Conservation (phyloP, 2,888 invertebrate genomes). For the Archips xylosteana region DNA sequence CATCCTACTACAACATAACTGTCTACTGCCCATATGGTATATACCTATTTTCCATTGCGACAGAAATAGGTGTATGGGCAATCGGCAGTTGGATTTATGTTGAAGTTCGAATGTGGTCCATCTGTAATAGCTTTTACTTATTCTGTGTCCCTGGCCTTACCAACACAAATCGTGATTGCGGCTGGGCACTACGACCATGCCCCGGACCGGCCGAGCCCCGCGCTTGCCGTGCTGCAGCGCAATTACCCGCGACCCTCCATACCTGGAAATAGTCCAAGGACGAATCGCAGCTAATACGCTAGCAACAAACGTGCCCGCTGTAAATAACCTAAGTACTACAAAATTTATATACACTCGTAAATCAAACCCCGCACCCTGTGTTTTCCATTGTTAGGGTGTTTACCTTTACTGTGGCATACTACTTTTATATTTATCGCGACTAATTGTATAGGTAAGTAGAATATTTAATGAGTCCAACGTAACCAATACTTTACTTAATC, state of each 20-base stretch:
- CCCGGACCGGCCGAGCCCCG: neutral
- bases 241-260: conserved; percentile 64
- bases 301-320: neutral
- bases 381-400: conserved; percentile 10
- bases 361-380: conserved; percentile 23
- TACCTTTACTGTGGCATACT: neutral
- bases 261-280: conserved; percentile 79
- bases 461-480: neutral
- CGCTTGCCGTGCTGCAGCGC: conserved; percentile 74
- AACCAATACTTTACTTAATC: neutral
- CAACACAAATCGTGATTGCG: neutral
- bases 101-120: too few species aligned
- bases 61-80: too few species aligned
- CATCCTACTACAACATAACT: too few species aligned
- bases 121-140: too few species aligned
- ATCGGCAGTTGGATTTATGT: too few species aligned
- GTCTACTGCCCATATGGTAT: too few species aligned
- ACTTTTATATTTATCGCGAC: neutral
- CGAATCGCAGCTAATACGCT: conserved; percentile 44
- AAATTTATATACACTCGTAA: conserved; percentile 4
- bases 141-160: neutral
- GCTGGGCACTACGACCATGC: neutral
- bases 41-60: too few species aligned
- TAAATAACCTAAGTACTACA: conserved; percentile 26
- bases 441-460: neutral